These are phyloP conservation scores for Knipowitschia caucasica DNA, from an alignment of 2,797 vertebrate species.

Conservation along the genomic window DNA sequence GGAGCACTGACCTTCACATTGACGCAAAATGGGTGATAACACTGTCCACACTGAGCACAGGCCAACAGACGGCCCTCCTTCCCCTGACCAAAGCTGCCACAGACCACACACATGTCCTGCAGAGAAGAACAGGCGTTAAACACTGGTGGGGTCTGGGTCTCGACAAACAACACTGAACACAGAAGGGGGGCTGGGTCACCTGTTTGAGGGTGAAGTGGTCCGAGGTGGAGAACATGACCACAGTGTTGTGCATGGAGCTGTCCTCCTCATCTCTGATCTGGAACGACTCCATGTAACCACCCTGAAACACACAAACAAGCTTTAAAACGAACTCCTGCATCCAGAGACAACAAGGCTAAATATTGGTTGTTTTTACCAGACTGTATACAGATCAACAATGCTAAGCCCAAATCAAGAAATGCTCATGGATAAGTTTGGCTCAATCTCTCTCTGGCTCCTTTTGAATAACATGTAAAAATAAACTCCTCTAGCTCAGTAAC, in stretches of 20 bases:
- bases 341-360: too few relatives aligned
- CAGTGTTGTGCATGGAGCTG: conserved; percentile 96
- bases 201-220: conserved; percentile 95
- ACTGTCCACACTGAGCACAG: conserved; percentile 97
- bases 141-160: not conserved
- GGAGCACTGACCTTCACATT: conserved; percentile 87
- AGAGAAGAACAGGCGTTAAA: not conserved
- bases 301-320: too few relatives aligned
- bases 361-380: too few relatives aligned
- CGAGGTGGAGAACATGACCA: conserved; percentile 92
- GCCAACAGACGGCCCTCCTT: conserved; percentile 89
- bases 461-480: too few relatives aligned
- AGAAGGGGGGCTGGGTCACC: too few relatives aligned
- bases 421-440: too few relatives aligned
- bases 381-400: too few relatives aligned
- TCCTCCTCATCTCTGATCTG: conserved; percentile 92
- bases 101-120: conserved; percentile 97
- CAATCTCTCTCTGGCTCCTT: too few relatives aligned
- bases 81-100: conserved; percentile 94
- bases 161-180: too few relatives aligned
- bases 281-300: conserved; percentile 73
- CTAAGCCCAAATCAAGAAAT: too few relatives aligned
- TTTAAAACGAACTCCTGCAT: too few relatives aligned
- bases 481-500: too few relatives aligned
- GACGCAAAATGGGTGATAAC: conserved; percentile 97